Conservation (phyloP, 2,113 vertebrate genomes). For the Dipodomys ordii region DNA sequence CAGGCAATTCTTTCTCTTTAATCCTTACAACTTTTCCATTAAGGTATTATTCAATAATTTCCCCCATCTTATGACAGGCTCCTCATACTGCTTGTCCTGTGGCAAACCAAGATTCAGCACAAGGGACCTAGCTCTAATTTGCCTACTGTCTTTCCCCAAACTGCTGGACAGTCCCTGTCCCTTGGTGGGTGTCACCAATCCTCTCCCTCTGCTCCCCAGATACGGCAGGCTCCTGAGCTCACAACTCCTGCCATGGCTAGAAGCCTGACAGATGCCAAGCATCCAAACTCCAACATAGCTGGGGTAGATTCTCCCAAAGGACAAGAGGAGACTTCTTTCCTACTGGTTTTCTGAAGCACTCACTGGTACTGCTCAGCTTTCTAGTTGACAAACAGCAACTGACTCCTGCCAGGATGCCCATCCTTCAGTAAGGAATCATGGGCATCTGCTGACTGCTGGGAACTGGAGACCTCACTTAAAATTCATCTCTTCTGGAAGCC, state of each 20-base stretch:
- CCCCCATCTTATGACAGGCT: not conserved
- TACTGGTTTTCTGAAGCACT: not conserved
- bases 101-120: not conserved
- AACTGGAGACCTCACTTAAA: not conserved
- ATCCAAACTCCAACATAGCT: constrained; percentile 7
- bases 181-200: not conserved
- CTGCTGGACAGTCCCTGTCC: not conserved
- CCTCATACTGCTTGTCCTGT: not conserved
- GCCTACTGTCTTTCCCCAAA: not conserved
- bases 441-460: not conserved
- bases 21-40: not conserved
- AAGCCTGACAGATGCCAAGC: not conserved
- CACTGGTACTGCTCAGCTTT: not conserved
- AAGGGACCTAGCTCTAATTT: not conserved
- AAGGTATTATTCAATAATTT: constrained; percentile 9
- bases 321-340: not conserved
- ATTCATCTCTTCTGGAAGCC: too few relatives aligned
- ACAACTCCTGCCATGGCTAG: not conserved
- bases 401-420: not conserved
- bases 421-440: not conserved
- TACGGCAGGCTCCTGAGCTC: not conserved
- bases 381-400: not conserved
- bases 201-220: not conserved
- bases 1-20: not conserved
- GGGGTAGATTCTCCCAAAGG: not conserved